A percentile compares a stretch with the other conserved stretches of the same genome.
Conservation (phyloP, 2,113 vertebrate species). For the Chaetura pelagica region DNA sequence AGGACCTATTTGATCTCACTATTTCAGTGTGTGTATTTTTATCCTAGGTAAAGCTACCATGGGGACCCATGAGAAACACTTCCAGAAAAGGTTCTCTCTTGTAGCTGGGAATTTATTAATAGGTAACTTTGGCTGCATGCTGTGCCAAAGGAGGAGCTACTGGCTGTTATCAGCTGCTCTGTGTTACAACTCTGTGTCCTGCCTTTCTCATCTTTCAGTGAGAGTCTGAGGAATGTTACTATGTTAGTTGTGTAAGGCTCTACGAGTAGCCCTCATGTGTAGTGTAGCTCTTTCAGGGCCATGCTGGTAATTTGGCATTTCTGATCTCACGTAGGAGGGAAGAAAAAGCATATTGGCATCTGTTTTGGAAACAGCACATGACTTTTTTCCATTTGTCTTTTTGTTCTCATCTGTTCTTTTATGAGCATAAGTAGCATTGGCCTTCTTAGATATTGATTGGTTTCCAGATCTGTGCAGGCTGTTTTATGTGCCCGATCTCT, state of each 20-base stretch:
- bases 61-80: background rate
- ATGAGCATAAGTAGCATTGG: background rate
- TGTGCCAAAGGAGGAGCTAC: background rate
- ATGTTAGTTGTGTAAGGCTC: background rate
- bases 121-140: background rate
- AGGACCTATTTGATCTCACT: background rate
- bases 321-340: background rate
- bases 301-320: background rate
- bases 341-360: background rate
- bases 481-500: background rate
- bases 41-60: accelerated
- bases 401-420: background rate
- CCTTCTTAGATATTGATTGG: background rate
- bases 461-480: background rate
- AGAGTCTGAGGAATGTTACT: background rate
- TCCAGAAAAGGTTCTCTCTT: background rate
- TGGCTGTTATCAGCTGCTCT: background rate
- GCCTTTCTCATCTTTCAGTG: background rate
- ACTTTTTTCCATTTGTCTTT: background rate
- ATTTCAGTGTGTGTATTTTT: background rate
- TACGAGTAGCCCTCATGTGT: background rate
- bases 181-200: background rate
- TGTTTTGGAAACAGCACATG: background rate
- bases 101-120: background rate
- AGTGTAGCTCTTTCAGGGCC: background rate